Evolutionary conservation across 37 sponge, comb jelly and placozoan genomes (phyloP).

Genomic region (Lycopodina hypogea): DNA sequence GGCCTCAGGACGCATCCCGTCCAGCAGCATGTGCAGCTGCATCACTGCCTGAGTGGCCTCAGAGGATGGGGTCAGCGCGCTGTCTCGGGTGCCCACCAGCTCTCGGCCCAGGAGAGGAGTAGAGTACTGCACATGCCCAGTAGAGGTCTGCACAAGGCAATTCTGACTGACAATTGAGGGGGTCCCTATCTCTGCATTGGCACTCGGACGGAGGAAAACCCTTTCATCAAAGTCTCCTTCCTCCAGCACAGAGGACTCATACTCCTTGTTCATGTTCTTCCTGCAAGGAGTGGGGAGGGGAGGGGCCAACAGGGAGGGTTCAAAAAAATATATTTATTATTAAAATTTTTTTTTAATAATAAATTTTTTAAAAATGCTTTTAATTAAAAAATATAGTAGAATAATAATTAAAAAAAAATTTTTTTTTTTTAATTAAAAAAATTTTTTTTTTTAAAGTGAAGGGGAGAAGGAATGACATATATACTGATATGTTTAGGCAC

Average conservation of each 20-base stretch:
- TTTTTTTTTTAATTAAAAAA: too few relatives aligned
- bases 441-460: too few relatives aligned
- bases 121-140: constrained; percentile 53
- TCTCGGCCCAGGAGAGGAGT: constrained; percentile 71
- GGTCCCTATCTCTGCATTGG: constrained; percentile 74
- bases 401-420: too few relatives aligned
- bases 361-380: too few relatives aligned
- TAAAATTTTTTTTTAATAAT: neutral
- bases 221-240: constrained; percentile 90
- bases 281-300: constrained; percentile 21
- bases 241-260: constrained; percentile 66
- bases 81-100: constrained; percentile 34
- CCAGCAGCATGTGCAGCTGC: constrained; percentile 61
- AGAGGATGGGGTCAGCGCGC: constrained; percentile 72
- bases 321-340: neutral
- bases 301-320: neutral
- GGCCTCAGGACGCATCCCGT: constrained; percentile 36
- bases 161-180: constrained; percentile 25
- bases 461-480: too few relatives aligned
- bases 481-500: too few relatives aligned
- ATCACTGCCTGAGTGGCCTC: constrained; percentile 76
- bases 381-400: too few relatives aligned
- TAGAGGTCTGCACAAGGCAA: constrained; percentile 32
- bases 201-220: constrained; percentile 75
- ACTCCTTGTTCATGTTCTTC: constrained; percentile 58